Evolutionary conservation across 2,888 invertebrate genomes (phyloP).

Genomic region (Drosophila multiciliata): DNA sequence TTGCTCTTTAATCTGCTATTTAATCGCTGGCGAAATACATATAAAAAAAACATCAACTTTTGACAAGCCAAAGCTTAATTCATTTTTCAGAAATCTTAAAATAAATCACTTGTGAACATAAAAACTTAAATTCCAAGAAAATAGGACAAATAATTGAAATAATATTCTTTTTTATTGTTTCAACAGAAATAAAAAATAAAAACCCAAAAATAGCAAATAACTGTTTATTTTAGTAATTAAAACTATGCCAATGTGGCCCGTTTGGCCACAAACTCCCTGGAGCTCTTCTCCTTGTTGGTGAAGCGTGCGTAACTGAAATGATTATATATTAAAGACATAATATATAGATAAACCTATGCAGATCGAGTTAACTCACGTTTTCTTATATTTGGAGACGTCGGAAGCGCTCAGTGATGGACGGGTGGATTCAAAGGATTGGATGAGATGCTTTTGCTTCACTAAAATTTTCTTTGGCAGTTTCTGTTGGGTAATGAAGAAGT

Average conservation of each 20-base stretch:
- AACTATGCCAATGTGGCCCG: constrained; percentile 87
- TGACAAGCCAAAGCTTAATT: not conserved
- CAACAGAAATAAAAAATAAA: constrained; percentile 48
- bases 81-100: not conserved
- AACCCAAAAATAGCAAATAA: constrained; percentile 33
- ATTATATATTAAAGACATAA: not conserved
- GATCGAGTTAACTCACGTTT: constrained; percentile 87
- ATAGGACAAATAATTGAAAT: constrained; percentile 11
- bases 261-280: constrained; percentile 86
- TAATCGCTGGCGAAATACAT: no score
- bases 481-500: constrained; percentile 59
- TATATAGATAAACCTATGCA: not conserved
- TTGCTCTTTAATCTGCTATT: not conserved
- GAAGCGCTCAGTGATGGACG: constrained; percentile 90
- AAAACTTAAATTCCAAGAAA: not conserved
- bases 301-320: constrained; percentile 87
- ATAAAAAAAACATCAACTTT: not conserved
- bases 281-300: constrained; percentile 86
- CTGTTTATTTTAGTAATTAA: constrained; percentile 45
- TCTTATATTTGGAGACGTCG: constrained; percentile 90
- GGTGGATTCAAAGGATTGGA: constrained; percentile 89
- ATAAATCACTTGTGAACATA: not conserved
- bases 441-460: constrained; percentile 88
- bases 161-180: constrained; percentile 58
- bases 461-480: constrained; percentile 83